Base-by-base conservation (phyloP, 2,888 invertebrate species). In the Chrysolina oricalcia region DNA sequence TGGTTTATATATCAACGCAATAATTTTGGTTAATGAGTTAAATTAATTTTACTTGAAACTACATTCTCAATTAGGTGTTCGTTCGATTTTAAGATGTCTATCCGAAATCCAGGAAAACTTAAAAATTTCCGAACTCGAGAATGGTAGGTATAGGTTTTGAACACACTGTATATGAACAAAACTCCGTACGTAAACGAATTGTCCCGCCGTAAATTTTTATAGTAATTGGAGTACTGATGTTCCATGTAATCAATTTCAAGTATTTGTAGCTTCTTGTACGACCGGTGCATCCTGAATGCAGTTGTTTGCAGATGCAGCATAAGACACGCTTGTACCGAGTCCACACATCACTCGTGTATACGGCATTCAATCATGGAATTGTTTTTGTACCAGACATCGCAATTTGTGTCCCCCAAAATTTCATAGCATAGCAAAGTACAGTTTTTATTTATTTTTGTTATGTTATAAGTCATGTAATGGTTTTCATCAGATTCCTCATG, bases 281-380 rank as follows among this genome's bases (percentile, higher is more conserved):
- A 50, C 48, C 50, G 67, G 67, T 67, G 67, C 50, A 67, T 67
- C 53, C n/a, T 53, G 40, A 53, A 53, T 21, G 67, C 68, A 53
- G 35, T 50, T 68, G 68, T 15, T 71, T 66, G 71, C 74, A 75
- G 74, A 75, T 75, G 74, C 62, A 65, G 19, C 21, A 35, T 23
- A 53, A 40, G 43, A 50, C 63, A 19, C 65, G 41, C 21, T 50
- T 43, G 56, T 65, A 72, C 63, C 59, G 53, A 68, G 53, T 53
- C 53, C 71, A 71, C 74, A 75, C 63, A 71, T 75, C 53, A 67
- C 71, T 74, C 64, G 63, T 59, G 53, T 71, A 74, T 68, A 71
- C 67, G 53, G 68, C 41, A 75, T 71, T 75, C 71, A 71, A 71
- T 71, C 68, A 75, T 67, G 59, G 72, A 75, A 75, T 59, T 71